phyloP scores from a whole-genome alignment of 2,888 invertebrate species.

The Salticus scenicus region DNA sequence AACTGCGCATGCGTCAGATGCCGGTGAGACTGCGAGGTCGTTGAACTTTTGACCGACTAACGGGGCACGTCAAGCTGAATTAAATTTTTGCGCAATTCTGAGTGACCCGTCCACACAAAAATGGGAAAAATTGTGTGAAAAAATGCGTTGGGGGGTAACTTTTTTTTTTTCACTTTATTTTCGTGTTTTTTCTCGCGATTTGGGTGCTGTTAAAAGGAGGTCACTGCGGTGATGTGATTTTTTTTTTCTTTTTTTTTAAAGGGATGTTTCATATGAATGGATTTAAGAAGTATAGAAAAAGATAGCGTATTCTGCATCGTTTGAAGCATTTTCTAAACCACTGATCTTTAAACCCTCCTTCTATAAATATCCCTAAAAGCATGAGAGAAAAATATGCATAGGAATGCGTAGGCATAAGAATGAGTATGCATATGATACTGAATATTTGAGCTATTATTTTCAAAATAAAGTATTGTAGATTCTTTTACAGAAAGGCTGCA shows the following conservation, averaged over 20 bases:
- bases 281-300: neutral
- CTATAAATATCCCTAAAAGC: too few species aligned
- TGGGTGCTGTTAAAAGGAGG: neutral
- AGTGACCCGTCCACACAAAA: conserved; percentile 18
- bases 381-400: too few species aligned
- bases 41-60: conserved; percentile 63
- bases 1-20: conserved; percentile 5
- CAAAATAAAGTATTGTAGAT: too few species aligned
- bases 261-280: neutral
- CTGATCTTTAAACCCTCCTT: too few species aligned
- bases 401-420: too few species aligned
- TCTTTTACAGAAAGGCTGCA: too few species aligned
- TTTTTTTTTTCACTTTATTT: neutral
- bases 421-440: too few species aligned
- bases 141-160: neutral
- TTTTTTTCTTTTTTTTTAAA: too few species aligned
- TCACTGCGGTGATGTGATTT: neutral
- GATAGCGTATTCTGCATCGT: too few species aligned
- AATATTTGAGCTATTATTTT: too few species aligned
- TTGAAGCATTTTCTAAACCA: too few species aligned
- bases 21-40: conserved; percentile 37
- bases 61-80: conserved; percentile 38
- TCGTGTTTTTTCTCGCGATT: neutral
- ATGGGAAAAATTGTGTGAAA: neutral
- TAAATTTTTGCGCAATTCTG: conserved; percentile 28